Conservation (phyloP, 1,140 invertebrate genomes). For the Pararge aegeria region DNA sequence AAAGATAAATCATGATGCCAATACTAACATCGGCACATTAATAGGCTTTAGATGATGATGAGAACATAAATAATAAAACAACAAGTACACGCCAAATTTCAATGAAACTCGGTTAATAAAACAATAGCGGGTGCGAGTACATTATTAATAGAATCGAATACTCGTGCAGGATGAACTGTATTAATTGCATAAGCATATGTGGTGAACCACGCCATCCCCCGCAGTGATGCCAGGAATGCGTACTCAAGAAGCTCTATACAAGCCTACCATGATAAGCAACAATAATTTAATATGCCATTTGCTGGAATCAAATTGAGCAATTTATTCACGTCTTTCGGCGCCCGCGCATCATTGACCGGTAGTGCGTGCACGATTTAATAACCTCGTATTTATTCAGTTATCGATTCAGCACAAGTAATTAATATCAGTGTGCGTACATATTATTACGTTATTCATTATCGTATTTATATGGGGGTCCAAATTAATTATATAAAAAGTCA, state of each 20-base stretch:
- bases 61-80: too few species aligned
- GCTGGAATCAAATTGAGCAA: conserved; percentile 67
- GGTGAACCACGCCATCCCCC: conserved; percentile 35
- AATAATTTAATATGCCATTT: conserved; percentile 71
- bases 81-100: too few species aligned
- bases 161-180: conserved; percentile 14
- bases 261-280: conserved; percentile 45
- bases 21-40: too few species aligned
- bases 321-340: conserved; percentile 59
- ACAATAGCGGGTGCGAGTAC: background rate
- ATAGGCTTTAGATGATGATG: too few species aligned
- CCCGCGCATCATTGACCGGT: conserved; percentile 34
- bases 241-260: conserved; percentile 52
- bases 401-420: conserved; percentile 44
- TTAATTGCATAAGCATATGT: conserved; percentile 36
- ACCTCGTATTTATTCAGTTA: conserved; percentile 48
- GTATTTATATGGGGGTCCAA: background rate
- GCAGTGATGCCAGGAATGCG: conserved; percentile 42
- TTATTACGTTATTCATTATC: background rate
- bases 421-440: conserved; percentile 32
- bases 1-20: too few species aligned
- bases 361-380: conserved; percentile 46
- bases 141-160: conserved; percentile 19
- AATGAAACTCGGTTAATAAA: too few species aligned
- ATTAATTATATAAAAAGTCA: background rate